These are phyloP conservation scores for Stegodyphus dumicola DNA, from an alignment of 1,140 invertebrate species.

Conservation along the genomic window DNA sequence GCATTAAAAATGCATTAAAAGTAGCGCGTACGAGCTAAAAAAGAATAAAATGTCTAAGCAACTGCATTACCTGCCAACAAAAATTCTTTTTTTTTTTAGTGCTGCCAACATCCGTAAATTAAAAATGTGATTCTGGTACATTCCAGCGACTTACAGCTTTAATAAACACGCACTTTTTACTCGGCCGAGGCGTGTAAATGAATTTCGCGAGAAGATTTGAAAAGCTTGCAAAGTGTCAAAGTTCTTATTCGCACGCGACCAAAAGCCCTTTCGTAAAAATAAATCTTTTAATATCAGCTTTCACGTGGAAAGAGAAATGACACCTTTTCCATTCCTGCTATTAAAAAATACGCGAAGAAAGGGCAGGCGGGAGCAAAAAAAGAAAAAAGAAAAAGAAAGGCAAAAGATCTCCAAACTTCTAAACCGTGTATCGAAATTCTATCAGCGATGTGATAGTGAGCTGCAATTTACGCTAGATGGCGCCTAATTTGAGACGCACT, in stretches of 20 bases:
- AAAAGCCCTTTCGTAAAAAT: not conserved
- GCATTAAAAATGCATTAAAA: no score
- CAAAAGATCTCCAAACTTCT: not conserved
- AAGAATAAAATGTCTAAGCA: not conserved
- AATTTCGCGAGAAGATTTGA: not conserved
- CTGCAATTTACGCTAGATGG: slow-evolving; percentile 37
- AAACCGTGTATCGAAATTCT: slow-evolving; percentile 40
- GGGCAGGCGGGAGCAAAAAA: no score
- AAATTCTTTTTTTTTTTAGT: not conserved
- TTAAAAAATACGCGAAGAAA: not conserved
- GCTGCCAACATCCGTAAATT: not conserved
- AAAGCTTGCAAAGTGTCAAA: not conserved
- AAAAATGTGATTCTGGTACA: not conserved
- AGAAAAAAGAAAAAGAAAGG: not conserved
- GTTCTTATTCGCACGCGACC: not conserved
- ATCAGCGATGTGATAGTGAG: slow-evolving; percentile 19
- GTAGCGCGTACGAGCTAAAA: no score
- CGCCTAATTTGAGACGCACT: slow-evolving; percentile 17
- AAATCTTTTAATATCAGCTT: slow-evolving; percentile 24
- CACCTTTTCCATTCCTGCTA: not conserved
- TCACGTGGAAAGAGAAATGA: slow-evolving; percentile 5
- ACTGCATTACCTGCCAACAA: slow-evolving; percentile 4
- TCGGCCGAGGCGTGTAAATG: not conserved
- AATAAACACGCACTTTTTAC: slow-evolving; percentile 13
- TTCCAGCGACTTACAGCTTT: not conserved